phyloP scores from a whole-genome alignment of 2,113 vertebrate genomes.

The Hyla sarda region DNA sequence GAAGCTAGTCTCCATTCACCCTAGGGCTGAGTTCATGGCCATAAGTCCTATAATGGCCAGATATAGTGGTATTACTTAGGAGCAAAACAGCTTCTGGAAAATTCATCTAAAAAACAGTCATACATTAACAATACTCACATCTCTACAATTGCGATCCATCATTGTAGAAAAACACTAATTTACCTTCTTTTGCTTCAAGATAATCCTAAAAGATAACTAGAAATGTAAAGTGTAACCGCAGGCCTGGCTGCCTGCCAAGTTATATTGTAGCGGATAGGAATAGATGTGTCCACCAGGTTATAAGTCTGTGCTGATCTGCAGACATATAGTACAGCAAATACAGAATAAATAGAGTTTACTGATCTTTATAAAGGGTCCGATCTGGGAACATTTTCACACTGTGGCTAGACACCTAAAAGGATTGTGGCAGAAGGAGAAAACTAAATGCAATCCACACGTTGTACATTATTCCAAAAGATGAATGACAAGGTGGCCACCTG shows the following conservation, averaged over 20 bases:
- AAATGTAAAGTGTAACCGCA: slow-evolving; percentile 8
- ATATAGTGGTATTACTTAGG: no score
- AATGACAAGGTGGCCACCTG: not conserved
- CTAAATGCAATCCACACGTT: not conserved
- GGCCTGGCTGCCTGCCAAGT: not conserved
- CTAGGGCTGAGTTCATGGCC: no score
- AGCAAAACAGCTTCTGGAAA: no score
- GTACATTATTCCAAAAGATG: not conserved
- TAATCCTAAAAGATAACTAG: slow-evolving; percentile 4
- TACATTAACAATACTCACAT: not conserved
- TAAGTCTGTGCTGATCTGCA: not conserved
- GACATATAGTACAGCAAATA: not conserved
- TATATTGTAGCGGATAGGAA: not conserved
- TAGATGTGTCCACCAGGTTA: not conserved
- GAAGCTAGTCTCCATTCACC: no score
- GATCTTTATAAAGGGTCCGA: not conserved
- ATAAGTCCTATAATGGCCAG: no score
- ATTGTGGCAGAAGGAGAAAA: not conserved
- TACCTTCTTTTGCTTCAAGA: slow-evolving; percentile 8
- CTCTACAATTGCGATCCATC: not conserved
- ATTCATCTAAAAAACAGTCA: no score
- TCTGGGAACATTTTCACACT: not conserved
- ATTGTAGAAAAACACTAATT: not conserved
- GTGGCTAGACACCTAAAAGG: not conserved
- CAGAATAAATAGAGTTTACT: not conserved